Conservation (phyloP, 1,140 invertebrate genomes). For the Plodia interpunctella region DNA sequence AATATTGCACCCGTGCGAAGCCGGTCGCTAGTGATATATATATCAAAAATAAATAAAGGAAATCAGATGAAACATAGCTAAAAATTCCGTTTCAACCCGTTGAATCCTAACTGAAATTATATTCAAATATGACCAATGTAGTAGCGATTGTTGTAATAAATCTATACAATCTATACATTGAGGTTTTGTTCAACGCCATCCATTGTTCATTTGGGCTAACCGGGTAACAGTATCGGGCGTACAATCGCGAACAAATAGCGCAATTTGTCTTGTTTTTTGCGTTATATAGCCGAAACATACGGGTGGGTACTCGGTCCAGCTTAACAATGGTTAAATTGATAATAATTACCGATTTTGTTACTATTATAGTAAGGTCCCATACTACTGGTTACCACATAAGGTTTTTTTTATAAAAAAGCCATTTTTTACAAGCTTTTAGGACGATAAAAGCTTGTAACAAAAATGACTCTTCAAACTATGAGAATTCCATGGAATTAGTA, state of each 20-base stretch:
- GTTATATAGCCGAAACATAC: conserved; percentile 26
- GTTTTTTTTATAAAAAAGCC: no score
- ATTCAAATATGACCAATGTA: background rate
- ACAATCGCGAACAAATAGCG: conserved; percentile 60
- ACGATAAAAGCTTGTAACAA: no score
- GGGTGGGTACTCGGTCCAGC: conserved; percentile 1
- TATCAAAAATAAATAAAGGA: no score
- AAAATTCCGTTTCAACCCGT: background rate
- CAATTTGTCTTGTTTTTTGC: conserved; percentile 67
- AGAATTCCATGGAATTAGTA: no score
- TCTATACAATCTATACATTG: conserved; percentile 20
- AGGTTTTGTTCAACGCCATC: conserved; percentile 20
- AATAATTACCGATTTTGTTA: no score
- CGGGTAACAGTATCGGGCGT: conserved; percentile 43
- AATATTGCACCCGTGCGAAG: no score
- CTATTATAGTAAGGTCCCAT: no score
- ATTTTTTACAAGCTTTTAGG: no score
- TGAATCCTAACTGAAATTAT: background rate
- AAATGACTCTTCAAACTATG: no score
- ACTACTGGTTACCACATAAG: no score
- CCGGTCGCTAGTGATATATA: no score
- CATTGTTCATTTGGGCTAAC: conserved; percentile 52
- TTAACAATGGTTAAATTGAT: background rate
- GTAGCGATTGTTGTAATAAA: background rate
- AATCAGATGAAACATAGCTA: no score